Percentiles rank a stretch among this genome's conserved stretches.
Evolutionary conservation across 2,888 invertebrate species (phyloP).

Genomic region (Kuschelorhynchus macadamiae): DNA sequence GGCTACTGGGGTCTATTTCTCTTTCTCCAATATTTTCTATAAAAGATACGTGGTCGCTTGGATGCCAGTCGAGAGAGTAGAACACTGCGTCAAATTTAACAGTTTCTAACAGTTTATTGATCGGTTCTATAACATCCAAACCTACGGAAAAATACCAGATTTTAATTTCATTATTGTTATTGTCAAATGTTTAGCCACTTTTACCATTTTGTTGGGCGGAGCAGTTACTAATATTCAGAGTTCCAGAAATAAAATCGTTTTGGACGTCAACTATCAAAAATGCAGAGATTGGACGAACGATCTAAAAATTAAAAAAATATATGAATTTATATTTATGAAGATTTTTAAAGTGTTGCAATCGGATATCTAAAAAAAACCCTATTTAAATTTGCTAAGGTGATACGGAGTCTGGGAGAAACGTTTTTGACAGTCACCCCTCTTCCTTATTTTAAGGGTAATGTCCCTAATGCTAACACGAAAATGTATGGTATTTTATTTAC

Average conservation of each 20-base stretch:
- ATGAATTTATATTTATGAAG: not conserved
- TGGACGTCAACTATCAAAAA: conserved; percentile 97
- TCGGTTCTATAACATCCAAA: conserved; percentile 91
- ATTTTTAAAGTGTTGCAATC: not conserved
- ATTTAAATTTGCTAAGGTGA: too few relatives aligned
- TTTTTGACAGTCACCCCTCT: too few relatives aligned
- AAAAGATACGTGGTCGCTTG: conserved; percentile 95
- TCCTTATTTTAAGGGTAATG: too few relatives aligned
- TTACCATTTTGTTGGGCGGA: conserved; percentile 90
- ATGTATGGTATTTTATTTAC: too few relatives aligned
- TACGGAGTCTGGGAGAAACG: too few relatives aligned
- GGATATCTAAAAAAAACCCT: not conserved
- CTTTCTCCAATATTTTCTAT: conserved; percentile 90
- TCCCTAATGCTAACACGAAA: too few relatives aligned
- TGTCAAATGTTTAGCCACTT: not conserved
- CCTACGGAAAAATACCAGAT: conserved; percentile 38
- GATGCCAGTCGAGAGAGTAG: conserved; percentile 98
- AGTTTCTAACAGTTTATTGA: conserved; percentile 86
- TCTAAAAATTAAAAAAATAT: conserved; percentile 69
- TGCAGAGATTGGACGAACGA: conserved; percentile 88
- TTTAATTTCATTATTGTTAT: not conserved
- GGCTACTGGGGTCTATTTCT: conserved; percentile 80
- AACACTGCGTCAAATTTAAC: conserved; percentile 90
- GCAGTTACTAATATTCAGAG: conserved; percentile 93
- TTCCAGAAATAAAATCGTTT: conserved; percentile 97